Base-by-base conservation (phyloP, 2,797 vertebrate genomes). In the Anableps anableps region DNA sequence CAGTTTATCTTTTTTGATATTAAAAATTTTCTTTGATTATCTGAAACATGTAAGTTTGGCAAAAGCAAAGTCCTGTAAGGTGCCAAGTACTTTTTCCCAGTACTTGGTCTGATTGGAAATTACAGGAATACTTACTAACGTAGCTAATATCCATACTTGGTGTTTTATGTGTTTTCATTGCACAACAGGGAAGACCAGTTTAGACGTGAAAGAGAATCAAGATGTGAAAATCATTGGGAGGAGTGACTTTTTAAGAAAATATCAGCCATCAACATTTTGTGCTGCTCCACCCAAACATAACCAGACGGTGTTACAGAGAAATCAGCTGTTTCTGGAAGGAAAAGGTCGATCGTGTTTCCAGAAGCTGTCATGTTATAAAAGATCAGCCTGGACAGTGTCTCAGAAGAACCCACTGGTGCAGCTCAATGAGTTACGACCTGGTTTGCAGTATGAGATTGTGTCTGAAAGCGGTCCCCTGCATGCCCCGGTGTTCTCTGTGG, bases 371-470 rank as follows among this genome's bases (percentile, higher is more conserved):
- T 93, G 96, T 60, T 97, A 95, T 92, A 96, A 95, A 84, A 95
- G 95, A 84, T 93, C 97, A 0, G 93, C 96, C 0, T 98, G 97
- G 97, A 96, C 97, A 0, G 94, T 96, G 76, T 93, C 95, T 0
- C 97, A 96, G 92, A 99, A 98, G 95, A 99, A 98, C 0, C 97
- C 98, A 0, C 91, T 99, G 90, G 97, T 98, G 41, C 98, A 98
- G 89, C 92, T 99, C 45, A 98, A 99, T 0, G 97, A 99, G 94
- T 92, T 99, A 11, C 96, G 93, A 77, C 98, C 98, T 0, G 98
- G 98, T 77, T 95, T 98, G 86, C 97, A 95, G 72, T 99, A 97
- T 2, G 96, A 96, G 82, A 95, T 96, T 73, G 91, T 96, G 82
- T 97, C 97, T 0, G 96, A 97, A 91, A 97, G 96, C 0, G 98